Evolutionary conservation across 2,888 invertebrate genomes (phyloP), one percentile per base, ranked within the genome.

Genomic region (Phaonia tiefii): DNA sequence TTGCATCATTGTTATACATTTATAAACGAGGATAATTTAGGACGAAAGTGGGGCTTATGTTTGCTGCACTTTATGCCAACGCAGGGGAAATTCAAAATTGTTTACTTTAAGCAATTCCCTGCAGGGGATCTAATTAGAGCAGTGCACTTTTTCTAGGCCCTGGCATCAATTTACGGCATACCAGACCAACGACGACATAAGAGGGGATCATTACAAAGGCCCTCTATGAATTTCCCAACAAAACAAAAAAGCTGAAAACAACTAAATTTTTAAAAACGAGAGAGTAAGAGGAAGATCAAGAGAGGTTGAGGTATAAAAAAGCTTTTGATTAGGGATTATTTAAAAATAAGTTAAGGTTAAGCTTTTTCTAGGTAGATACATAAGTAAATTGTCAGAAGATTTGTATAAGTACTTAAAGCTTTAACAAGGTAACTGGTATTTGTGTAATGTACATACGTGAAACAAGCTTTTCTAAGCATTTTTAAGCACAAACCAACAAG

Each of bases 1-100:
- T 42, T 39, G 69, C 69, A 51, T 73, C 39, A 49, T 65, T 75
- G 78, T 78, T 77, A 78, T 81, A 78, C 72, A 81, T 74, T 72
- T 70, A 75, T 81, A 42, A 17, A 20, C 15, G 58, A 8, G 54
- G 51, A 51, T 22, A 60, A 15, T 17, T 31, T 49, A 22, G 54
- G 17, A 54, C 54, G 54, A 54, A 25, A 10, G 54, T 13, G 54
- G 20, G 22, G 63, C 63, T 42, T 63, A 39, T 42, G 60, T 39
- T 39, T 37, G 11, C 58, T n/a, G 15, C 17, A 15, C 13, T 5
- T 37, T 39, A 37, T 60, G 37, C 37, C 31, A 1, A 10, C 20
- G 51, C 60, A 60, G 37, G 60, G 60, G 60, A 60, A 37, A 60
- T 60, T 60, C 17, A 15, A 20, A 60, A 15, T 37, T 13, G 1